Conservation (phyloP, 2,888 invertebrate genomes). For the Drosophila anomelani region DNA sequence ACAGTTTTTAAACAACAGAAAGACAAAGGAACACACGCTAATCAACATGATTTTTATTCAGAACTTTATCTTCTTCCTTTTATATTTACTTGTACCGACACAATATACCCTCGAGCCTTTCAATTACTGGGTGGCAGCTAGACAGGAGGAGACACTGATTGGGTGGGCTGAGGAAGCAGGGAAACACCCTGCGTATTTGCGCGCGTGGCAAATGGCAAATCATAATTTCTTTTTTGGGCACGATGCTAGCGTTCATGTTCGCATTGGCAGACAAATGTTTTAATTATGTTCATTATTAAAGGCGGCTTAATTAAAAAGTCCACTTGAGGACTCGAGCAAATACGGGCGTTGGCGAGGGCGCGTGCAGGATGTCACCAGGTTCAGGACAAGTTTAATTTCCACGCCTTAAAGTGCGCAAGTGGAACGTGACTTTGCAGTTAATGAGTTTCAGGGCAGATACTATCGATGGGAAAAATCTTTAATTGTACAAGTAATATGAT, state of each 20-base stretch:
- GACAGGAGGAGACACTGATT: background rate
- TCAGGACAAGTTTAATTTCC: constrained; percentile 29
- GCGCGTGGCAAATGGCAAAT: constrained; percentile 43
- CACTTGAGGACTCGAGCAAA: constrained; percentile 16
- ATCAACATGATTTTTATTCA: background rate
- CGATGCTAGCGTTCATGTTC: constrained; percentile 15
- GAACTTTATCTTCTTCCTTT: no score
- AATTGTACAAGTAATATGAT: background rate
- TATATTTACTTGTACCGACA: background rate
- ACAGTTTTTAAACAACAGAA: background rate
- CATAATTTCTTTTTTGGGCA: constrained; percentile 32
- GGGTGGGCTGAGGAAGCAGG: no score
- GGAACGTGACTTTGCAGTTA: constrained; percentile 41
- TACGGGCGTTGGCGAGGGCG: background rate
- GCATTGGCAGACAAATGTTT: constrained; percentile 43
- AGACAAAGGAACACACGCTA: background rate
- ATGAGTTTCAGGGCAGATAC: background rate
- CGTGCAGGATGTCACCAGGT: constrained; percentile 2
- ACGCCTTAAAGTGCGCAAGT: background rate
- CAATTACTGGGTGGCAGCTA: constrained; percentile 1
- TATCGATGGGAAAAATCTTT: background rate
- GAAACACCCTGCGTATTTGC: background rate
- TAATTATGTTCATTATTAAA: constrained; percentile 56
- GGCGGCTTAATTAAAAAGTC: constrained; percentile 57
- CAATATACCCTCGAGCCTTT: background rate